A percentile compares a stretch with the other conserved stretches of the same genome.
Conservation (phyloP, 1,140 invertebrate genomes). For the Pachyrhynchus sulphureomaculatus region DNA sequence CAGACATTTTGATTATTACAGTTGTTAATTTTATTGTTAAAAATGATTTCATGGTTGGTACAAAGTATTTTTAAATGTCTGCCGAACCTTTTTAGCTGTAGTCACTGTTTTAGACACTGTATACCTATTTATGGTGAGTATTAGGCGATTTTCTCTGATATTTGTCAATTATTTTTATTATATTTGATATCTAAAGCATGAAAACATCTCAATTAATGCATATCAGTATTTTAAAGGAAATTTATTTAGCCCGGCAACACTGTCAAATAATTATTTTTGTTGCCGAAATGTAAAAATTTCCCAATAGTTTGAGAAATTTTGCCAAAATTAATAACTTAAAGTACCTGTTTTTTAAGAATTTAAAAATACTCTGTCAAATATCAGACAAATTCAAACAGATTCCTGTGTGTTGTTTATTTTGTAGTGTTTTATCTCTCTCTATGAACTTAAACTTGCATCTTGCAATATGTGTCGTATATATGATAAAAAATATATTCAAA, state of each 20-base stretch:
- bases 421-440: constrained; percentile 38
- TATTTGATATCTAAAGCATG: not conserved
- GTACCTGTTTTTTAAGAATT: not conserved
- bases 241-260: not conserved
- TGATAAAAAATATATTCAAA: constrained; percentile 31
- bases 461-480: constrained; percentile 49
- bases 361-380: constrained; percentile 32
- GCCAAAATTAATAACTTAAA: not conserved
- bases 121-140: constrained; percentile 39
- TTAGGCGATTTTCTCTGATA: constrained; percentile 6
- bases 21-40: constrained; percentile 3
- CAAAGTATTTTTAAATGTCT: constrained; percentile 21
- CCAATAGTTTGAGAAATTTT: not conserved
- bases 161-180: not conserved
- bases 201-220: not conserved
- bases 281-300: no score
- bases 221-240: constrained; percentile 1
- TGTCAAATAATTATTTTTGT: not conserved
- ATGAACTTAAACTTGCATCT: constrained; percentile 39
- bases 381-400: constrained; percentile 30
- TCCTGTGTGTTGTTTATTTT: constrained; percentile 47
- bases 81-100: constrained; percentile 26
- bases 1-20: not conserved
- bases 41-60: constrained; percentile 17
- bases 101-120: constrained; percentile 42